A percentile compares a stretch with the other conserved stretches of the same genome.
Conservation (phyloP, 2,888 invertebrate species). For the Hoplodrina ambigua region DNA sequence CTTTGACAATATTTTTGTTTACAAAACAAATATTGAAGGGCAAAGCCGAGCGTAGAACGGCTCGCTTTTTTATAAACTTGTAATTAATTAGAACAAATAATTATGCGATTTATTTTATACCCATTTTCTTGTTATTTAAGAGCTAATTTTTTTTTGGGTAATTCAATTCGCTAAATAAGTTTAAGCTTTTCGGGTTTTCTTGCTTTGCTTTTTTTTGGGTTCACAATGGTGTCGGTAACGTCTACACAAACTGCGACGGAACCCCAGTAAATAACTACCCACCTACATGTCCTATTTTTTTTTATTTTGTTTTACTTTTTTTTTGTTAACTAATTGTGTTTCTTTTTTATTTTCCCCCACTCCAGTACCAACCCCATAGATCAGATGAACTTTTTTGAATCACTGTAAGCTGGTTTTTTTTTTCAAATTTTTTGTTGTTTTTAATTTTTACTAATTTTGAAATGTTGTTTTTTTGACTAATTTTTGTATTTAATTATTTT, state of each 20-base stretch:
- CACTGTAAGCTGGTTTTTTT: constrained; percentile 87
- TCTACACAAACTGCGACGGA: constrained; percentile 40
- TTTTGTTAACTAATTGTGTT: constrained; percentile 81
- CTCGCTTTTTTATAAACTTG: constrained; percentile 3
- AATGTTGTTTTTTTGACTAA: constrained; percentile 56
- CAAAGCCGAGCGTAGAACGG: neutral
- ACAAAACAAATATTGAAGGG: constrained; percentile 31
- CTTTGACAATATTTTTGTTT: constrained; percentile 34
- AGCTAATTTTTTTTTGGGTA: constrained; percentile 8
- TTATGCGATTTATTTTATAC: neutral
- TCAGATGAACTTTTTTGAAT: constrained; percentile 90
- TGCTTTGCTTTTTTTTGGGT: constrained; percentile 70
- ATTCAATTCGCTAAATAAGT: neutral
- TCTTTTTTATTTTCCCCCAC: constrained; percentile 76
- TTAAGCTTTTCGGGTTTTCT: constrained; percentile 39
- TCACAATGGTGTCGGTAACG: constrained; percentile 70
- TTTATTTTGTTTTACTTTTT: constrained; percentile 56
- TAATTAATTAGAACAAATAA: constrained; percentile 26
- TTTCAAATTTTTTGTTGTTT: constrained; percentile 65
- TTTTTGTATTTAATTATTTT: constrained; percentile 46
- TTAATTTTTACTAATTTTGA: constrained; percentile 66
- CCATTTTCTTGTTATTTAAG: neutral
- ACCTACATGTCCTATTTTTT: constrained; percentile 56
- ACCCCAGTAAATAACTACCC: constrained; percentile 73
- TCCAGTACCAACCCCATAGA: constrained; percentile 89